These are phyloP conservation scores for Acrocephalus kingi DNA, from an alignment of 2,113 vertebrate genomes.

Conservation along the genomic window DNA sequence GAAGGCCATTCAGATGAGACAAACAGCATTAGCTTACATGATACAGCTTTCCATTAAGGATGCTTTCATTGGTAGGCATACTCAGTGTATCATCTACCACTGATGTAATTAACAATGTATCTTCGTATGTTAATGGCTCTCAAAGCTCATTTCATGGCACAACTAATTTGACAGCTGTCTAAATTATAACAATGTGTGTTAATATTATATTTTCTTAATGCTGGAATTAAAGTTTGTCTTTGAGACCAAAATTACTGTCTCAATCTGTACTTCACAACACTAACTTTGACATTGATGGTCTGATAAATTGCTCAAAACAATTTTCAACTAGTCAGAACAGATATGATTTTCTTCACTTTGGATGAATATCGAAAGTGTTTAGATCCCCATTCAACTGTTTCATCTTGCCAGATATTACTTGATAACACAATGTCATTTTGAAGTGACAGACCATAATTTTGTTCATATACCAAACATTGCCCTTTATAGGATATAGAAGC, in stretches of 20 bases:
- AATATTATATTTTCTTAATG: constrained; percentile 56
- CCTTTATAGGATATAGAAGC: constrained; percentile 41
- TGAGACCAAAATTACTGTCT: constrained; percentile 51
- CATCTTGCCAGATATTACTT: constrained; percentile 57
- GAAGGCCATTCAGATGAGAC: not conserved
- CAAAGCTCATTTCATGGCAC: constrained; percentile 33
- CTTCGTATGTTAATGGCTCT: not conserved
- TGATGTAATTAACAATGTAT: constrained; percentile 25
- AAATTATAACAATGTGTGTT: constrained; percentile 40
- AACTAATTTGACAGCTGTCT: constrained; percentile 50
- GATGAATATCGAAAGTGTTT: constrained; percentile 54
- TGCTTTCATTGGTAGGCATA: not conserved
- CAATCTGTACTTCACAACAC: constrained; percentile 5
- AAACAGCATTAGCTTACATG: not conserved
- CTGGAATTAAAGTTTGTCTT: constrained; percentile 35
- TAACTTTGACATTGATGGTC: constrained; percentile 39
- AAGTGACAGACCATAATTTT: constrained; percentile 65
- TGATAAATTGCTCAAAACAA: constrained; percentile 61
- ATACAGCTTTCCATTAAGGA: not conserved
- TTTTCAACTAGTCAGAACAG: constrained; percentile 63
- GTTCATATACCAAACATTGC: constrained; percentile 57
- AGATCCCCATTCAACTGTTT: constrained; percentile 21
- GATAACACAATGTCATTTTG: constrained; percentile 56
- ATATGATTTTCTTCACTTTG: constrained; percentile 68
- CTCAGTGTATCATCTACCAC: not conserved